These are phyloP conservation scores for Myrmecobius fasciatus DNA, from an alignment of 2,113 vertebrate genomes.

Conservation along the genomic window DNA sequence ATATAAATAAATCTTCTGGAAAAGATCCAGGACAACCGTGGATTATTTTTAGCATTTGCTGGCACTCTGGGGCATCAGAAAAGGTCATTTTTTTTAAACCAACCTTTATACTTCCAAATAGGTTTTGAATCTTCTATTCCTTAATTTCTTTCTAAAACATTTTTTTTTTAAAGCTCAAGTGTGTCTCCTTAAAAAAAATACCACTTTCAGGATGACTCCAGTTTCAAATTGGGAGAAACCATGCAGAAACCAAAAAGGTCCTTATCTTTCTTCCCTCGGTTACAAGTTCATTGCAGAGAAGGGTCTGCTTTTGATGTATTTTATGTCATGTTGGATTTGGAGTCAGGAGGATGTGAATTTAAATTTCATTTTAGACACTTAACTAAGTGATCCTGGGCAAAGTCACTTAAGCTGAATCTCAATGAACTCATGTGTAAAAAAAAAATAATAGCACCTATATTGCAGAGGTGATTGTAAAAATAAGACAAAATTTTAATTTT, in stretches of 20 bases:
- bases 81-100: constrained; percentile 47
- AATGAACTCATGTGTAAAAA: background rate
- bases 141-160: background rate
- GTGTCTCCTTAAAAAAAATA: background rate
- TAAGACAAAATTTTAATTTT: background rate
- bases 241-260: background rate
- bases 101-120: constrained; percentile 54
- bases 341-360: background rate
- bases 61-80: constrained; percentile 67
- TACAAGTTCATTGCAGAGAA: background rate
- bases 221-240: background rate
- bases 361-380: background rate
- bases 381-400: background rate
- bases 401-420: background rate
- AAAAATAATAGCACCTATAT: background rate
- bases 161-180: constrained; percentile 30
- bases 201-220: background rate
- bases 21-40: constrained; percentile 43
- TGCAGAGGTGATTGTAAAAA: background rate
- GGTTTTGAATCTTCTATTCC: background rate
- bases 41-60: constrained; percentile 69
- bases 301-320: background rate
- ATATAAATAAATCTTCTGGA: constrained; percentile 48
- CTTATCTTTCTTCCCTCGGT: background rate
- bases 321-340: background rate